These are phyloP conservation scores for Hylomyscus alleni DNA, from an alignment of 2,797 vertebrate genomes.

Conservation along the genomic window DNA sequence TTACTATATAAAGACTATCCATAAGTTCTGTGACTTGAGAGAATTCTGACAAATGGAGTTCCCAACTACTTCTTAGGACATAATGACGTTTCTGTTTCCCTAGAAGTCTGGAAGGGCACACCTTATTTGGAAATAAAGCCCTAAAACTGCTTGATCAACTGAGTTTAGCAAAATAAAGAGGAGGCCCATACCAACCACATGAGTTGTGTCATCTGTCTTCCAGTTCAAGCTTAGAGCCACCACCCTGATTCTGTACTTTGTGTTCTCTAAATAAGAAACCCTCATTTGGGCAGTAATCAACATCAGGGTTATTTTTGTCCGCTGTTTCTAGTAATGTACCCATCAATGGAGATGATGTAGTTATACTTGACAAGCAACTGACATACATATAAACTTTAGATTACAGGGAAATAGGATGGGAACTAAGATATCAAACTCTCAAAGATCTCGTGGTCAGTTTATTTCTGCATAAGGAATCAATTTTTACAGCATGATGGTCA, in stretches of 20 bases:
- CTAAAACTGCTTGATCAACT: not conserved
- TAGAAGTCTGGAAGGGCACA: too few relatives aligned
- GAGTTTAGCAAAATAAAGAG: not conserved
- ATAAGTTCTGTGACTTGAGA: too few relatives aligned
- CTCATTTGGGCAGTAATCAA: not conserved
- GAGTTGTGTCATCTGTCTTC: rapidly evolving
- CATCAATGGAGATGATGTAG: not conserved
- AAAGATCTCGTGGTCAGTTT: not conserved
- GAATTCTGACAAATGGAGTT: not conserved
- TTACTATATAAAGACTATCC: too few relatives aligned
- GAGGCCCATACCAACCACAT: not conserved
- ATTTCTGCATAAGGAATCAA: conserved; percentile 23
- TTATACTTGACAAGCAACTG: not conserved
- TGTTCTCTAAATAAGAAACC: not conserved
- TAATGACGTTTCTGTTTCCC: not conserved
- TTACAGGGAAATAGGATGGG: not conserved
- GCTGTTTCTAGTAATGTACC: not conserved
- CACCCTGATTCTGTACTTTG: not conserved
- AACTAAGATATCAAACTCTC: not conserved
- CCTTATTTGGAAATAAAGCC: not conserved
- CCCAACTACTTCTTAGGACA: not conserved
- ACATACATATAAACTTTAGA: not conserved
- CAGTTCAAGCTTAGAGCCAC: not conserved
- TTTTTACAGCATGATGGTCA: not conserved
- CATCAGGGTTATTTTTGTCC: not conserved